Evolutionary conservation across 1,140 invertebrate species (phyloP).

Genomic region (Holcopasites calliopsidis): DNA sequence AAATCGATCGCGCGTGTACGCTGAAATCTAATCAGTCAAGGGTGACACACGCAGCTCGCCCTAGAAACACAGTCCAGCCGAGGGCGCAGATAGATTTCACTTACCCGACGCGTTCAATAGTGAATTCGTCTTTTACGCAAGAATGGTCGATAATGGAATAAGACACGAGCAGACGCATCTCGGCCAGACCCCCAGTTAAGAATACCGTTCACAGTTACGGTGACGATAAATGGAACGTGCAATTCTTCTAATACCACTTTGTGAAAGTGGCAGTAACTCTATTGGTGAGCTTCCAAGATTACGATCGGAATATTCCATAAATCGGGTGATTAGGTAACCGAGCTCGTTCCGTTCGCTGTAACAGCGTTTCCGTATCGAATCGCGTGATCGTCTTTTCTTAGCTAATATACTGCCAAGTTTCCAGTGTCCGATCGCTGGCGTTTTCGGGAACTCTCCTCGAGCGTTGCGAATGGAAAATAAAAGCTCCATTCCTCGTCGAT

Average conservation of each 20-base stretch:
- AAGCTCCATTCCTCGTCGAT: neutral
- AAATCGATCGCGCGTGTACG: conserved; percentile 48
- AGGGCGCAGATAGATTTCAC: conserved; percentile 1
- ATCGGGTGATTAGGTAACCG: neutral
- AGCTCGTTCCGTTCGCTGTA: neutral
- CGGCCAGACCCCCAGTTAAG: no score
- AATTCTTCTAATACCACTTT: neutral
- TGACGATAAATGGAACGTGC: neutral
- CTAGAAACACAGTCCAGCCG: conserved; percentile 12
- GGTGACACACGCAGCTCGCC: conserved; percentile 30
- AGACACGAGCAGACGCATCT: no score
- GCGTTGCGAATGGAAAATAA: neutral
- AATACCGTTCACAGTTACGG: no score
- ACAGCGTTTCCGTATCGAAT: neutral
- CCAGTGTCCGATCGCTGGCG: no score
- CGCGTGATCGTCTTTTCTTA: neutral
- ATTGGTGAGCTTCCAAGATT: neutral
- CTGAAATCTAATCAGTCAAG: conserved; percentile 60
- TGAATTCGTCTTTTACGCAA: no score
- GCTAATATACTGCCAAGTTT: neutral
- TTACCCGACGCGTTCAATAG: neutral
- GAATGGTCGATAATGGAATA: no score
- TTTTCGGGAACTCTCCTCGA: neutral
- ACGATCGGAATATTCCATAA: neutral
- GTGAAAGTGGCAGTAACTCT: neutral